phyloP scores from a whole-genome alignment of 2,113 vertebrate species.

The Formicarius rufipectus region DNA sequence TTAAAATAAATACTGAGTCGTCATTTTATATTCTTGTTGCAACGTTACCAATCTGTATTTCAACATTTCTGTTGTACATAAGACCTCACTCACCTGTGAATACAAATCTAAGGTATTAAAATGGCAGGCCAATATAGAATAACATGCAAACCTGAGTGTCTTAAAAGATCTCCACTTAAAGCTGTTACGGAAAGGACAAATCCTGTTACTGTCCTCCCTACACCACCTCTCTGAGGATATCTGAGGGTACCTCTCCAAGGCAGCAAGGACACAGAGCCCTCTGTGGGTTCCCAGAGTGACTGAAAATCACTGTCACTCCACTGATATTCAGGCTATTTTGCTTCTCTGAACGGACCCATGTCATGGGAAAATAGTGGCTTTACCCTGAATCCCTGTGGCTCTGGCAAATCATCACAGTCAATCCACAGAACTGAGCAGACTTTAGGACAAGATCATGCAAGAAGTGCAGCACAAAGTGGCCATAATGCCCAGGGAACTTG shows the following conservation, averaged over 20 bases:
- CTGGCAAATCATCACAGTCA: neutral
- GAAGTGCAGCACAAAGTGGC: neutral
- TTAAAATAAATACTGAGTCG: neutral
- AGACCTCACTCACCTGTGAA: neutral
- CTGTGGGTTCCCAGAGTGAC: neutral
- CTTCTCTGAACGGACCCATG: neutral
- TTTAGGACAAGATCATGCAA: neutral
- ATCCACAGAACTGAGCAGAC: neutral
- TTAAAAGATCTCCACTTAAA: neutral
- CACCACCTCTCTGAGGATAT: neutral
- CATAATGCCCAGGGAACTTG: neutral
- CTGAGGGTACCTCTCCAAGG: neutral
- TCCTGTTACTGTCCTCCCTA: neutral
- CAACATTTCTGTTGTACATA: neutral
- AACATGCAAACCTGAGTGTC: rapidly evolving
- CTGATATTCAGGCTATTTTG: neutral
- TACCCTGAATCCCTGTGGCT: neutral
- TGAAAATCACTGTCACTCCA: neutral
- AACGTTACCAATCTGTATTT: neutral
- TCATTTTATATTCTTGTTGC: neutral
- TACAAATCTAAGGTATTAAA: neutral
- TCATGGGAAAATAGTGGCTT: neutral
- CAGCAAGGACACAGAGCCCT: neutral
- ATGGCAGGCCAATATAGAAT: rapidly evolving
- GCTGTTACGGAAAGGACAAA: neutral